Evolutionary conservation across 2,797 vertebrate species (phyloP).

Genomic region (Tamandua tetradactyla): DNA sequence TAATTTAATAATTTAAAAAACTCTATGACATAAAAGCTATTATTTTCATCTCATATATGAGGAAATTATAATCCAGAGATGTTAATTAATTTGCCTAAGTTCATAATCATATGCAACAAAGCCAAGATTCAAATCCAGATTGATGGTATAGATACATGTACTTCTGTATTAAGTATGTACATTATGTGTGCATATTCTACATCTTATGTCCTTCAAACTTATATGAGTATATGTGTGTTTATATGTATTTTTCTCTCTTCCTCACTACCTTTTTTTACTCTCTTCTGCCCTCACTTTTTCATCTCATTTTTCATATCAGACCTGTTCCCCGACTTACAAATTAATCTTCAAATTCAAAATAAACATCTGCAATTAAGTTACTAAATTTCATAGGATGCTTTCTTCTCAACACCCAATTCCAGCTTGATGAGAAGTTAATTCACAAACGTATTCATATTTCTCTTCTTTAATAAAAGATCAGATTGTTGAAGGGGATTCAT

Average conservation of each 20-base stretch:
- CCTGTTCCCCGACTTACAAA: background rate
- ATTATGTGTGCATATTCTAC: background rate
- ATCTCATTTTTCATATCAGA: background rate
- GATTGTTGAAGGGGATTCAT: background rate
- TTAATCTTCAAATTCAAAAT: background rate
- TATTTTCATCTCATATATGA: background rate
- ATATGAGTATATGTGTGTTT: background rate
- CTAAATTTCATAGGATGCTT: background rate
- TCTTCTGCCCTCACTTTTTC: background rate
- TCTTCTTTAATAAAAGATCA: background rate
- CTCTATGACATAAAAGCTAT: background rate
- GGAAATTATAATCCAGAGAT: background rate
- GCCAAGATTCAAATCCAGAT: background rate
- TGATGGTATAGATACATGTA: background rate
- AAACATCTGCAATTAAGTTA: background rate
- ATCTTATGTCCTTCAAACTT: background rate
- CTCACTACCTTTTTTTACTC: background rate
- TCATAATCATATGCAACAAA: background rate
- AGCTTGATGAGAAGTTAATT: background rate
- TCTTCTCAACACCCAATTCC: background rate
- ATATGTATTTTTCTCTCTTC: background rate
- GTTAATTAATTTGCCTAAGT: background rate
- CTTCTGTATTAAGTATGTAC: background rate
- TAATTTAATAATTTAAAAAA: constrained; percentile 4
- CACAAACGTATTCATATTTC: background rate